Conservation (phyloP, 2,888 invertebrate species). For the Andrena flavipes region DNA sequence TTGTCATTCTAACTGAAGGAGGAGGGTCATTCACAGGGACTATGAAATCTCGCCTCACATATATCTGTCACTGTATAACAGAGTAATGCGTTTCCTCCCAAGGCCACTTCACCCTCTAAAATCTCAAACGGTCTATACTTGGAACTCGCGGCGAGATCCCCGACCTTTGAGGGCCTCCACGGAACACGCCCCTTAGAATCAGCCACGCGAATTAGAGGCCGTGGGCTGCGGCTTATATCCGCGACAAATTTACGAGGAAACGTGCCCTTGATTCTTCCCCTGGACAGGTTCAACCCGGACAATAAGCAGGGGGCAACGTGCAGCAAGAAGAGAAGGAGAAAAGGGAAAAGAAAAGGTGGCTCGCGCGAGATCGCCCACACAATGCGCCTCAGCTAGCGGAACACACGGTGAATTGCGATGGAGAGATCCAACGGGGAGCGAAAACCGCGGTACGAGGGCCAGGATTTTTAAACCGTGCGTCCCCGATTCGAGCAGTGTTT, state of each 20-base stretch:
- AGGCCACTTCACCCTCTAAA: neutral
- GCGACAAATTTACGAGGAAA: conserved; percentile 44
- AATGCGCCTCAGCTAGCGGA: conserved; percentile 51
- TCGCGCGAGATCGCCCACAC: conserved; percentile 37
- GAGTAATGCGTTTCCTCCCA: neutral
- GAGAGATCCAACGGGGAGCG: conserved; percentile 37
- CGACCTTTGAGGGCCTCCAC: neutral
- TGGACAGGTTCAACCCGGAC: conserved; percentile 20
- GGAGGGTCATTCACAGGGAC: too few species aligned
- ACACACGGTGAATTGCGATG: conserved; percentile 45
- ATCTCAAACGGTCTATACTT: neutral
- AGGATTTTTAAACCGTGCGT: conserved; percentile 16
- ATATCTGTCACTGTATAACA: too few species aligned
- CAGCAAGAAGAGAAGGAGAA: neutral
- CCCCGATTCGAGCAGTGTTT: conserved; percentile 16
- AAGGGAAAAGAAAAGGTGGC: neutral
- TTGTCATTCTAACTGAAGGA: neutral
- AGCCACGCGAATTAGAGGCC: neutral
- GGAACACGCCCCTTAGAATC: neutral
- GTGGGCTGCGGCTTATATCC: conserved; percentile 3
- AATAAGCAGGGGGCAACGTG: conserved; percentile 6
- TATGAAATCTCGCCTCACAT: too few species aligned
- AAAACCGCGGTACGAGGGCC: conserved; percentile 18
- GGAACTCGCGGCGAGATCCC: neutral
- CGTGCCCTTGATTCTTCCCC: conserved; percentile 50